Conservation (phyloP, 2,797 vertebrate species). For the Odontamblyopus lacepedii region DNA sequence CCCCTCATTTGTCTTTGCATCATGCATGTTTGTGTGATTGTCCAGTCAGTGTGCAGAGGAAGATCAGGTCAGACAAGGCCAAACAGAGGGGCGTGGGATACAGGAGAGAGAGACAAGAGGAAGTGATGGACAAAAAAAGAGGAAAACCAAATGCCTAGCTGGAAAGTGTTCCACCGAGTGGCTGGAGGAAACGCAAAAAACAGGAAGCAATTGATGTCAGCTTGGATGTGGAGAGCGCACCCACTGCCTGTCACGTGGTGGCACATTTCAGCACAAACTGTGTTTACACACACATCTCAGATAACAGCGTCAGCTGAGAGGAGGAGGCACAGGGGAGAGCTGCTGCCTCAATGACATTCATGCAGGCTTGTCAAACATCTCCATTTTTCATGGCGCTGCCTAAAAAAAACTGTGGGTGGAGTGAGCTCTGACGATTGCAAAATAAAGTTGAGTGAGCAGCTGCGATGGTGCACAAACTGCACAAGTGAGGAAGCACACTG, state of each 20-base stretch:
- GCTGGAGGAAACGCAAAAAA: slow-evolving; percentile 44
- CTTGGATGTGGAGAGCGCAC: slow-evolving; percentile 30
- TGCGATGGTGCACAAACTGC: slow-evolving; percentile 21
- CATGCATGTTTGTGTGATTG: slow-evolving; percentile 26
- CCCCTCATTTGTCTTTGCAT: slow-evolving; percentile 34
- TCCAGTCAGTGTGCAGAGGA: slow-evolving; percentile 38
- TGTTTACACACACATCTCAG: slow-evolving; percentile 16
- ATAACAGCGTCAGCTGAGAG: slow-evolving; percentile 15
- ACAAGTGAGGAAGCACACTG: slow-evolving; percentile 43
- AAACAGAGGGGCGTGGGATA: slow-evolving; percentile 50
- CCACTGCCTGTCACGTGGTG: slow-evolving; percentile 42
- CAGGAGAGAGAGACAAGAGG: slow-evolving; percentile 51
- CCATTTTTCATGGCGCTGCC: slow-evolving; percentile 12
- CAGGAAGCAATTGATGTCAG: slow-evolving; percentile 52
- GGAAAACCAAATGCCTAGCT: slow-evolving; percentile 51
- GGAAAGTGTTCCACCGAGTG: slow-evolving; percentile 36
- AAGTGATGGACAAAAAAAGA: slow-evolving; percentile 37
- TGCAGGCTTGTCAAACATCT: slow-evolving; percentile 21
- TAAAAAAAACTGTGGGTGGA: slow-evolving; percentile 21
- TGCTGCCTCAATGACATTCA: slow-evolving; percentile 25
- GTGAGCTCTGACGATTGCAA: slow-evolving; percentile 14
- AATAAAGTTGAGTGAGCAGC: slow-evolving; percentile 27
- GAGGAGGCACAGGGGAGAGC: slow-evolving; percentile 8
- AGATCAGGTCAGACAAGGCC: slow-evolving; percentile 61
- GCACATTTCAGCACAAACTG: slow-evolving; percentile 35